Percentiles rank a stretch among this genome's conserved stretches.
phyloP scores from a whole-genome alignment of 1,140 invertebrate species.

The Goniozus legneri region DNA sequence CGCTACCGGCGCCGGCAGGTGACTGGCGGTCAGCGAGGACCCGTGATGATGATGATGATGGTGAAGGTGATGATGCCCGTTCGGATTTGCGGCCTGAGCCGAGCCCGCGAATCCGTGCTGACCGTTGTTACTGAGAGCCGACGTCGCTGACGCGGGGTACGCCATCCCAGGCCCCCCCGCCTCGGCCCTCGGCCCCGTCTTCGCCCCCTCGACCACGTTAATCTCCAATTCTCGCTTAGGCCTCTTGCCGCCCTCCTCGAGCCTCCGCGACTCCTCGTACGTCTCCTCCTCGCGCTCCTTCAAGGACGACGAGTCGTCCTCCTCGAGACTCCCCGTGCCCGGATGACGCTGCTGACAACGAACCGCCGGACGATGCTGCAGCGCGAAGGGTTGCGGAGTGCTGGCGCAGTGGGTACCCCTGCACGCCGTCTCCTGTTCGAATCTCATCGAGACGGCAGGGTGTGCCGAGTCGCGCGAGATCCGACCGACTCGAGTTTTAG shows the following conservation, averaged over 20 bases:
- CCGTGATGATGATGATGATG: constrained; percentile 4
- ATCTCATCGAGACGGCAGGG: constrained; percentile 53
- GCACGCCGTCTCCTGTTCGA: constrained; percentile 54
- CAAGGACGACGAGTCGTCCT: constrained; percentile 35
- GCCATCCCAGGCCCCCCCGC: constrained; percentile 53
- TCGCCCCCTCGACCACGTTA: constrained; percentile 46
- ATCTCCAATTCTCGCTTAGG: constrained; percentile 34
- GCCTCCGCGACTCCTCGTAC: too few relatives aligned
- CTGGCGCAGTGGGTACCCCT: constrained; percentile 57
- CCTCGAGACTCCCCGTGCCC: constrained; percentile 23
- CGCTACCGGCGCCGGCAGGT: constrained; percentile 60
- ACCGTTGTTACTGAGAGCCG: constrained; percentile 44
- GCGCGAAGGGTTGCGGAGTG: constrained; percentile 49
- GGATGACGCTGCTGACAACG: constrained; percentile 6
- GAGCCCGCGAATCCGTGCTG: constrained; percentile 46
- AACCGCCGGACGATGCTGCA: constrained; percentile 36
- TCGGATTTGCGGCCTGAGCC: constrained; percentile 31
- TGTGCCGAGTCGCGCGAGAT: constrained; percentile 48
- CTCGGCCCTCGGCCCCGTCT: constrained; percentile 51
- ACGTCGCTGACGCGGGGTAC: constrained; percentile 51
- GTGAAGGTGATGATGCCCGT: too few relatives aligned
- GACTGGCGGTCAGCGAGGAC: constrained; percentile 50
- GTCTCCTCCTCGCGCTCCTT: constrained; percentile 37
- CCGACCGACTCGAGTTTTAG: constrained; percentile 48
- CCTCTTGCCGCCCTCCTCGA: too few relatives aligned